Base-by-base conservation (phyloP, 2,797 vertebrate genomes). In the Ataeniobius toweri region DNA sequence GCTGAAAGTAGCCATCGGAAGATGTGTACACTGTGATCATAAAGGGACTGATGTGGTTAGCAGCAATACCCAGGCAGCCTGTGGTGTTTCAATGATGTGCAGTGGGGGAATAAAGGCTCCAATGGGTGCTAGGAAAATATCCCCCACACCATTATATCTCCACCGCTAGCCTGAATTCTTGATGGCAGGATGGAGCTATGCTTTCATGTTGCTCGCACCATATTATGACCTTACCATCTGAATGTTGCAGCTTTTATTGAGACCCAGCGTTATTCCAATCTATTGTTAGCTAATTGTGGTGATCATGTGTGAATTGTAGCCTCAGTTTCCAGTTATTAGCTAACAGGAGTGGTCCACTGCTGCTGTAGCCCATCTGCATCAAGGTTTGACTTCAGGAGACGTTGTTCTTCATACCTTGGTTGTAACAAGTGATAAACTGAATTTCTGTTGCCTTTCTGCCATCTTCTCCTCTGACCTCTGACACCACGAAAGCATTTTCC, bases 31-130 rank as follows among this genome's bases (percentile, higher is more conserved):
- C 9, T 41, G 63, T 67, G 20, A 41, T 41, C 65, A 44, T 48
- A 20, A 28, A 74, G 80, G 74, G 71, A 81, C 7, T 44, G 12
- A 44, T 44, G 6, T n/a, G 39, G 20, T 44, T 22, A 44, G 39
- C 41, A 44, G n/a, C 39, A n/a, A 44, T 24, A 68, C 39, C 44
- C 39, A 44, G 22, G 36, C 22, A 41, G 22, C 39, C 22, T 68
- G 39, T 6, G 1, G 39, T 44, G 39, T 63, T 36, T 63, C 4
- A 63, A 63, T 63, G 36, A 63, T 36, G 31, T 14, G 3, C 50
- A 51, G 50, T n/a, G 55, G 24, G 3, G 24, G 55, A n/a, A n/a
- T 56, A n/a, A n/a, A n/a, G 55, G 55, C 55, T 56, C 55, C 0
- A 56, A 56, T n/a, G 7, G 22, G 24, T 56, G 55, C 55, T 3